Base-by-base conservation (phyloP, 2,888 invertebrate genomes). In the Torymus tubicola region DNA sequence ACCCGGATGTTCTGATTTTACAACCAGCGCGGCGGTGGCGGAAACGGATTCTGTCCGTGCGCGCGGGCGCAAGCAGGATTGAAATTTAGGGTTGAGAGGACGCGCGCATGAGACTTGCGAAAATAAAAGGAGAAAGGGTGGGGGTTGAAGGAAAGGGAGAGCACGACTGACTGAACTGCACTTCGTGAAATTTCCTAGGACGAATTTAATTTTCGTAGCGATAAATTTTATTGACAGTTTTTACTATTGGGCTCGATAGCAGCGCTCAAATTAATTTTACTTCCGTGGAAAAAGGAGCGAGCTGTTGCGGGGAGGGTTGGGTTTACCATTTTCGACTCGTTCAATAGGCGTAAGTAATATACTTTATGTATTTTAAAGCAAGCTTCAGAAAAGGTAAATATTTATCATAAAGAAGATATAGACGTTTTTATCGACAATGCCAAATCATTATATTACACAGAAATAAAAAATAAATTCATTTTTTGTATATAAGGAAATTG, bases 1-100 rank as follows among this genome's bases (percentile, higher is more conserved):
- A 90, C 87, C 90, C 90, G 90, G 90, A 90, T 89, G 87, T 89
- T 86, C 89, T 87, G 90, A 90, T 90, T 90, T 90, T 90, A 90
- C 89, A 90, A 90, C 86, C 90, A 89, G 89, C 89, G 88, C 90
- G 87, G 5, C 31, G 31, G 31, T 89, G 89, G 84, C 89, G 90
- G 90, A 90, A 90, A 88, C 89, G 87, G 88, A 89, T 89, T 89
- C 87, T 88, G 31, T 31, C 31, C 31, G 31, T 5, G 3, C 31
- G 31, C 31, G 31, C 31, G 31, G 0, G 31, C 31, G 5, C 31
- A 31, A 31, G 85, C 63, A 63, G 86, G 87, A 90, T 89, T 87
- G 88, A 90, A 89, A 89, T 90, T 90, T 89, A 88, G 88, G 88
- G 87, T 87, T 86, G 84, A 83, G 82, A 74, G 31, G 69, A 72